Evolutionary conservation across 2,888 invertebrate species (phyloP).

Genomic region (Cerastoderma edule): DNA sequence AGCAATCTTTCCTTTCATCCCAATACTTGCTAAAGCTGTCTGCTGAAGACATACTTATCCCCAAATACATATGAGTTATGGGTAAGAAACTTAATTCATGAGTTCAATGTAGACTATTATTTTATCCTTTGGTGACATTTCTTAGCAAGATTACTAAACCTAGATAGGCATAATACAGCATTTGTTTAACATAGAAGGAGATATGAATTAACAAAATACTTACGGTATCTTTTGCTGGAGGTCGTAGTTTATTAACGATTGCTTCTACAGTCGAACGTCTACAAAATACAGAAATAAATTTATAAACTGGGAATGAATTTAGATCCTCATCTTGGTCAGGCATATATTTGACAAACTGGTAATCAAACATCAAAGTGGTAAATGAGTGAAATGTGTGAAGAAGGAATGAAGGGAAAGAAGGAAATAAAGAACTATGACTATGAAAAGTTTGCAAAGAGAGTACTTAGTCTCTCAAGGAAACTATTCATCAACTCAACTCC

Average conservation of each 20-base stretch:
- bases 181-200: too few species aligned
- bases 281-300: conserved; percentile 56
- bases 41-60: not conserved
- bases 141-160: too few species aligned
- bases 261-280: conserved; percentile 92
- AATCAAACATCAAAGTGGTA: not conserved
- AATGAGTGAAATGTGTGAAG: too few species aligned
- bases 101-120: not conserved
- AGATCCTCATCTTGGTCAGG: too few species aligned
- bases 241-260: conserved; percentile 91
- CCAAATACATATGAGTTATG: not conserved
- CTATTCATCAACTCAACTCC: too few species aligned
- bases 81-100: not conserved
- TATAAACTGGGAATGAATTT: not conserved
- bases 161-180: too few species aligned
- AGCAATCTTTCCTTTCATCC: too few species aligned
- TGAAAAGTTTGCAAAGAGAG: too few species aligned
- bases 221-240: conserved; percentile 87
- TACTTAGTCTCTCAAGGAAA: too few species aligned
- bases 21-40: not conserved
- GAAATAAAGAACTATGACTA: too few species aligned
- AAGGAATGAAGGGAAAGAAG: too few species aligned
- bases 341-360: not conserved
- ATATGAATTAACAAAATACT: not conserved
- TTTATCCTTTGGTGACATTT: not conserved